These are phyloP conservation scores for Empidonax alnorum DNA, from an alignment of 2,113 vertebrate genomes.

Conservation along the genomic window DNA sequence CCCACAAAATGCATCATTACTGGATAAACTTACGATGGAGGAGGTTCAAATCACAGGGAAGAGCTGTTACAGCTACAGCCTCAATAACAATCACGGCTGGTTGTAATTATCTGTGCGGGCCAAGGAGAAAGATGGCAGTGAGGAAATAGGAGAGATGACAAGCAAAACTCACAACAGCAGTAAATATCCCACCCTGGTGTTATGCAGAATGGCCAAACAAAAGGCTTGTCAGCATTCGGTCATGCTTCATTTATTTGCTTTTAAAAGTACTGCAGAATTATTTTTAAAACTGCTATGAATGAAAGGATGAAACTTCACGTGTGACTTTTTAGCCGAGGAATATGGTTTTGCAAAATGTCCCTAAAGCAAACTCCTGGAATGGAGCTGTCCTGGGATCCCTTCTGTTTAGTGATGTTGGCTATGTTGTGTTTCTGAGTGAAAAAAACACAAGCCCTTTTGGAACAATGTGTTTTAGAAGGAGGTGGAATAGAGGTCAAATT, in stretches of 20 bases:
- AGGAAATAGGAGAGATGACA: conserved; percentile 5
- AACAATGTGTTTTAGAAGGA: not conserved
- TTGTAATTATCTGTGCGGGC: conserved; percentile 17
- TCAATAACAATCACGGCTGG: not conserved
- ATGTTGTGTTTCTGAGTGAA: not conserved
- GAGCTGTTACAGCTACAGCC: not conserved
- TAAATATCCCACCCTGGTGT: not conserved
- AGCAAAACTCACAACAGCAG: not conserved
- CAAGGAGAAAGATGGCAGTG: conserved; percentile 36
- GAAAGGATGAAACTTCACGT: not conserved
- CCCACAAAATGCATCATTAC: not conserved
- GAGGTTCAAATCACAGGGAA: not conserved
- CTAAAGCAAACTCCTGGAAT: not conserved
- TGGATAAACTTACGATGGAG: not conserved
- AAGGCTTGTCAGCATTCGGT: not conserved
- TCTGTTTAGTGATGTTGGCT: not conserved
- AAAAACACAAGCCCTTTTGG: not conserved
- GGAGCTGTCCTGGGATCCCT: not conserved
- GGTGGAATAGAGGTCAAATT: conserved; percentile 44
- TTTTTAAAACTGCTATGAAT: not conserved
- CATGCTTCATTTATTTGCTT: not conserved
- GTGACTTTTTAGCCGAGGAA: not conserved
- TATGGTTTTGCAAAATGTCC: not conserved
- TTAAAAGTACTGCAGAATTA: not conserved
- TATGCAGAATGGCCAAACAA: not conserved